Conservation (phyloP, 2,113 vertebrate genomes). For the Paracanthobrama guichenoti region DNA sequence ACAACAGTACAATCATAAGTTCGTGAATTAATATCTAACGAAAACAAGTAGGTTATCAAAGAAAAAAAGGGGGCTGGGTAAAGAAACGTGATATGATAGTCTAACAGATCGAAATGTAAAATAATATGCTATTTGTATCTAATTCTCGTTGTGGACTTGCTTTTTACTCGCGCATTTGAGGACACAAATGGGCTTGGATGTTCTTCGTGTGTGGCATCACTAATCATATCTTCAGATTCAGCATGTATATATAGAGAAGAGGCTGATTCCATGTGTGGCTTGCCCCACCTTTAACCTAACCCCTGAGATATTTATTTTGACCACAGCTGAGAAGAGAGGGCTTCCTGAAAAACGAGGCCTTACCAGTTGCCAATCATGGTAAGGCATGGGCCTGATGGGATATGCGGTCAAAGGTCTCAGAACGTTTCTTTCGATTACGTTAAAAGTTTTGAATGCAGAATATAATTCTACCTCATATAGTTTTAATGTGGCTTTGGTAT, state of each 20-base stretch:
- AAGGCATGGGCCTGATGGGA: neutral
- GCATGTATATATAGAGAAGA: slow-evolving; percentile 36
- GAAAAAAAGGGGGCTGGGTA: neutral
- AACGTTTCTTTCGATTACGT: neutral
- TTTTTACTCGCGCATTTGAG: neutral
- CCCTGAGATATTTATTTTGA: slow-evolving; percentile 36
- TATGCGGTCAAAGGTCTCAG: neutral
- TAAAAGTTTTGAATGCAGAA: slow-evolving; percentile 10
- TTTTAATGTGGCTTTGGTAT: neutral
- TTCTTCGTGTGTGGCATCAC: slow-evolving; percentile 74
- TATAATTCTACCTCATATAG: neutral
- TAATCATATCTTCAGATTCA: slow-evolving; percentile 38
- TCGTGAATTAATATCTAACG: neutral
- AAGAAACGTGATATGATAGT: neutral
- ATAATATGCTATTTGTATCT: neutral
- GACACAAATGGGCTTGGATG: slow-evolving; percentile 6
- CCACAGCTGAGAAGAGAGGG: slow-evolving; percentile 38
- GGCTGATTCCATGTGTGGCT: slow-evolving; percentile 26
- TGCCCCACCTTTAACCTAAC: slow-evolving; percentile 46
- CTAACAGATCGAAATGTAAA: neutral
- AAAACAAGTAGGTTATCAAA: neutral
- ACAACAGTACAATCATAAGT: neutral
- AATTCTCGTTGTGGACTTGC: neutral
- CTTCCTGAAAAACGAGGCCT: slow-evolving; percentile 11
- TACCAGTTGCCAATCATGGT: slow-evolving; percentile 18